Base-by-base conservation (phyloP, 2,113 vertebrate species). In the Fulica atra region DNA sequence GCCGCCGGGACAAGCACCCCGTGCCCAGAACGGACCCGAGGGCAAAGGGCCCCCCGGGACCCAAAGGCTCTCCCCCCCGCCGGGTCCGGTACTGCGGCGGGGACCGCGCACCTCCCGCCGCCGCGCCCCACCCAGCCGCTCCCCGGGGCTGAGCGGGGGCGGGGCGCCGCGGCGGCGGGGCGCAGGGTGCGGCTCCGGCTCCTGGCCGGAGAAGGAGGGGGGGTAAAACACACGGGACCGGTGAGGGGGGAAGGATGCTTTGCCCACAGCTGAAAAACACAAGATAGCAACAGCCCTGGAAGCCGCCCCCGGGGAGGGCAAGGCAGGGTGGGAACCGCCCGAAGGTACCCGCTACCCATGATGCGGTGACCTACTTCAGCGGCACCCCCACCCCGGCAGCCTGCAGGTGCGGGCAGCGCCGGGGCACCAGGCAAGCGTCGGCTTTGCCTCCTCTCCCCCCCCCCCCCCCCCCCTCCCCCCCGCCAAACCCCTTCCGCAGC, bases 341-440 rank as follows among this genome's bases (percentile, higher is more conserved):
- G 51, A 44, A 61, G 46, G 81, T 4, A 13, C 54, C 36, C 7
- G 44, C 57, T 64, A 14, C 16, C 44, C 31, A 3, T 5, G 79
- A 56, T 65, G 74, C 80, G 42, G 64, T 89, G 95, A 91, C 94
- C 95, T 89, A 93, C 87, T 93, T 94, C 81, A 36, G 46, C 53
- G 16, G 7, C 31, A 15, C 3, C 54, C 31, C 61, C 15, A 11
- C 53, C 23, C 50, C 40, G 23, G 24, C 53, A 57, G 56, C 48
- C 80, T 73, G 84, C 87, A 69, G 65, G 71, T 81, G 64, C 54
- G 16, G 81, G 20, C 71, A 72, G 63, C 7, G 35, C 51, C 60
- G 53, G 38, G 64, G 81, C 60, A 51, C 9, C 31, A 13, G 31
- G 29, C 60, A 14, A 56, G 31, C 46, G 56, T 13, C 46, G 10